phyloP scores from a whole-genome alignment of 2,797 vertebrate genomes.

The Arrhamphus sclerolepis region DNA sequence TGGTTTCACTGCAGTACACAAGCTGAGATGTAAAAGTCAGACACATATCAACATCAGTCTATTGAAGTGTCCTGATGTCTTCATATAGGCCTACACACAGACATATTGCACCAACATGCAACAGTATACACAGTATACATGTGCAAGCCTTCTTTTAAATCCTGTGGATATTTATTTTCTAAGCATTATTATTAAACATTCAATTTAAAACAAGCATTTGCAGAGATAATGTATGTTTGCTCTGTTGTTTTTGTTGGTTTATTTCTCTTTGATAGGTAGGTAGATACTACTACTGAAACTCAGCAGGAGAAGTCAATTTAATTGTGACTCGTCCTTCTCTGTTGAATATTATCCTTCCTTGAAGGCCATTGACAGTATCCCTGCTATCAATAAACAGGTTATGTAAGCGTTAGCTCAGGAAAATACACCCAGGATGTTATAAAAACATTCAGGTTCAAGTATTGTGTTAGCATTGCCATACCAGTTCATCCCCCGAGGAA shows the following conservation, averaged over 20 bases:
- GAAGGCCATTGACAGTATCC: constrained; percentile 25
- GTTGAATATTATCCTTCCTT: constrained; percentile 32
- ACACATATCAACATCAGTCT: no score
- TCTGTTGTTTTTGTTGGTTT: no score
- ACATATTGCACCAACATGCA: no score
- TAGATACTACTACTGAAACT: no score
- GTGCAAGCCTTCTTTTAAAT: no score
- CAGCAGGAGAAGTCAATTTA: constrained; percentile 13
- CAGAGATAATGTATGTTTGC: no score
- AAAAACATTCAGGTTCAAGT: constrained; percentile 1
- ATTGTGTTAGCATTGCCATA: neutral
- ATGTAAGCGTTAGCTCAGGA: constrained; percentile 11
- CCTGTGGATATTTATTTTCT: no score
- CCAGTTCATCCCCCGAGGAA: constrained; percentile 7
- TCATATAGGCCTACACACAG: no score
- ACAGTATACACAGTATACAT: no score
- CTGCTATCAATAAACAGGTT: constrained; percentile 36
- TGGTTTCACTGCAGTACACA: constrained; percentile 15
- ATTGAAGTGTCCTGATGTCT: no score
- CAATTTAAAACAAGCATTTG: no score
- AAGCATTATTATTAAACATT: neutral
- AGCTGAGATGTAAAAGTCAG: constrained; percentile 8
- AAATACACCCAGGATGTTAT: constrained; percentile 7
- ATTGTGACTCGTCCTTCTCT: constrained; percentile 24
- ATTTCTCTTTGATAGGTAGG: no score